Evolutionary conservation across 2,888 invertebrate genomes (phyloP).

Genomic region (Yponomeuta plumbellus): DNA sequence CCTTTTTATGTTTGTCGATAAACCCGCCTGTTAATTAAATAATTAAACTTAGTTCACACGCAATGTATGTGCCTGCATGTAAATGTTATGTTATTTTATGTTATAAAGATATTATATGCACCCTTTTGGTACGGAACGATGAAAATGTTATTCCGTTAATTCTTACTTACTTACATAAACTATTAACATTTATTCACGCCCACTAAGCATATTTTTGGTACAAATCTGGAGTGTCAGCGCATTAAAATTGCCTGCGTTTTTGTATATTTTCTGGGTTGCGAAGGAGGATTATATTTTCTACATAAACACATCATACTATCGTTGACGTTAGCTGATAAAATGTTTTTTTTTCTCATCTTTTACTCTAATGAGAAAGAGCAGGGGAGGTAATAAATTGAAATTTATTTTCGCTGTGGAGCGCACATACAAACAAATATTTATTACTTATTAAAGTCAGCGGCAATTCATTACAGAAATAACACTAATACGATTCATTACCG

Average conservation of each 20-base stretch:
- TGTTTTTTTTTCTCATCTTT: slow-evolving; percentile 52
- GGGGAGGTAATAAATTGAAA: slow-evolving; percentile 57
- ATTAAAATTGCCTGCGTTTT: slow-evolving; percentile 56
- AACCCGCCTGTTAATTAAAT: too few species aligned
- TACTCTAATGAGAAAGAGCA: slow-evolving; percentile 58
- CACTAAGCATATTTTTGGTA: slow-evolving; percentile 62
- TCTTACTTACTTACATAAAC: slow-evolving; percentile 33
- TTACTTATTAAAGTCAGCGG: slow-evolving; percentile 54
- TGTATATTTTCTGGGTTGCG: slow-evolving; percentile 40
- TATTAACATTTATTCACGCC: slow-evolving; percentile 61
- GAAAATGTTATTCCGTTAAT: too few species aligned
- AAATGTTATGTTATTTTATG: too few species aligned
- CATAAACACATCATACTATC: slow-evolving; percentile 37
- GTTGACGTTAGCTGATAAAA: slow-evolving; percentile 52
- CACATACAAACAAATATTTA: slow-evolving; percentile 56
- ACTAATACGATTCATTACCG: slow-evolving; percentile 46
- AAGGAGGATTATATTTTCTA: slow-evolving; percentile 43
- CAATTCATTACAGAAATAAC: slow-evolving; percentile 55
- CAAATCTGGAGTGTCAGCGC: slow-evolving; percentile 56
- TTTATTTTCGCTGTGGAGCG: slow-evolving; percentile 52
- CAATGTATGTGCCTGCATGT: too few species aligned
- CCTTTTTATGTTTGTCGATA: too few species aligned
- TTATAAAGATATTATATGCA: too few species aligned
- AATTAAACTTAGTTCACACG: too few species aligned
- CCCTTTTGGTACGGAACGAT: too few species aligned